Evolutionary conservation across 2,113 vertebrate species (phyloP), one percentile per base, ranked within the genome.

Genomic region (Alexandromys fortis): DNA sequence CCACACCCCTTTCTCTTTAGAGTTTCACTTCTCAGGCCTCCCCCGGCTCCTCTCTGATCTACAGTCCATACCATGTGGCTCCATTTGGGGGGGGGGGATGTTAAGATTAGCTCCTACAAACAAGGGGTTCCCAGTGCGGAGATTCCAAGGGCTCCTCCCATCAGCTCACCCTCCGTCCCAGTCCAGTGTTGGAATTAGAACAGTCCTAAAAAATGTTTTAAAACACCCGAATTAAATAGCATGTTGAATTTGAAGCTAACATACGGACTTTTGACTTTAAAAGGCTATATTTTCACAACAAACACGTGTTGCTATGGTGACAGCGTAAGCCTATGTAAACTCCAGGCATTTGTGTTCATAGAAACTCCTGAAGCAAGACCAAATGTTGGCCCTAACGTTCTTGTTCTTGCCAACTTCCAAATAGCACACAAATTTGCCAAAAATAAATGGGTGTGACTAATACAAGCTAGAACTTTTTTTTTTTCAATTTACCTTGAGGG

Each of bases 391-490:
- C 98, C 97, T 97, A 97, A 98, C 97, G 97, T 98, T 97, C 97
- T 89, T n/a, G 47, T 94, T 96, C 97, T 98, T 98, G 98, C 98
- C 98, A 99, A 98, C 98, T 98, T 98, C 98, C 98, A 98, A 98
- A 98, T 35, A 98, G 98, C 97, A 97, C 94, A 93, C 97, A 98
- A 98, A 98, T 98, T 98, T 98, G 98, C 98, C 98, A 98, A 98
- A 98, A 99, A 99, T 98, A 98, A 98, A 98, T 98, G 98, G 98
- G 98, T 98, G 98, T 98, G 98, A 98, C 98, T 99, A 98, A 99
- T 98, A 98, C 97, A 98, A 98, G 98, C 97, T 68, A 98, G 98
- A 98, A 98, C 96, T 52, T 72, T 81, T 75, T 13, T 58, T 72
- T 81, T 75, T 13, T 30, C 55, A 95, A 95, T 97, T 97, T 98